Conservation (phyloP, 2,888 invertebrate genomes). For the Drosophila parthenogenetica region DNA sequence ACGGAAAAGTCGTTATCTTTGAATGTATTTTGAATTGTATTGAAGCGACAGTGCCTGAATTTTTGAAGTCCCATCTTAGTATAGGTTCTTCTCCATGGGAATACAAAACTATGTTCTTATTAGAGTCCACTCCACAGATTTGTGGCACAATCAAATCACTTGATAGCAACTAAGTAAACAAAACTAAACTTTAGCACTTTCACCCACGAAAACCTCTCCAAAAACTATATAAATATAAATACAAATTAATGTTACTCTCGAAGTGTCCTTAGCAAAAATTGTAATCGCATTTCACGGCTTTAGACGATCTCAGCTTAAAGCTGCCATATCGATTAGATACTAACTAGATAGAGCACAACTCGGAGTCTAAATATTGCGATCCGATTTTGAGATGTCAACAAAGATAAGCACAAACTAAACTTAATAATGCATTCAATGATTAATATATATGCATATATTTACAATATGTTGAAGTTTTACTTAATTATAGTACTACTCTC, state of each 20-base stretch:
- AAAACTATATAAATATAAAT: not conserved
- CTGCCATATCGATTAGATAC: conserved; percentile 35
- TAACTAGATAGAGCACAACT: conserved; percentile 29
- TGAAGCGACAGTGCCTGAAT: conserved; percentile 59
- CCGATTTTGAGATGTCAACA: conserved; percentile 19
- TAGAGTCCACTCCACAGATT: conserved; percentile 4
- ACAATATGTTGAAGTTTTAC: conserved; percentile 1
- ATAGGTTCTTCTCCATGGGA: conserved; percentile 22
- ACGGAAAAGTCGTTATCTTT: conserved; percentile 83
- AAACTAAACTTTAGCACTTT: conserved; percentile 33
- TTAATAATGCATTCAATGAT: conserved; percentile 22
- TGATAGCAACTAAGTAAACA: conserved; percentile 20
- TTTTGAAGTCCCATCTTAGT: conserved; percentile 6
- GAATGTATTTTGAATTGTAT: conserved; percentile 76
- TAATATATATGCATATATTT: conserved; percentile 9
- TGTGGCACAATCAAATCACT: conserved; percentile 29
- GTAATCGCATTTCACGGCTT: conserved; percentile 23
- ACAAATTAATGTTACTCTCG: conserved; percentile 57
- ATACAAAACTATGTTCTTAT: conserved; percentile 19
- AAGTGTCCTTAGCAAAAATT: conserved; percentile 72
- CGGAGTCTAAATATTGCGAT: conserved; percentile 9
- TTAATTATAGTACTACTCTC: conserved; percentile 6
- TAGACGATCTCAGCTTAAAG: conserved; percentile 54
- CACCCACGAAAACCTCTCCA: conserved; percentile 21
- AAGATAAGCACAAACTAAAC: conserved; percentile 51